Conservation (phyloP, 2,888 invertebrate species). For the Phaonia tiefii region DNA sequence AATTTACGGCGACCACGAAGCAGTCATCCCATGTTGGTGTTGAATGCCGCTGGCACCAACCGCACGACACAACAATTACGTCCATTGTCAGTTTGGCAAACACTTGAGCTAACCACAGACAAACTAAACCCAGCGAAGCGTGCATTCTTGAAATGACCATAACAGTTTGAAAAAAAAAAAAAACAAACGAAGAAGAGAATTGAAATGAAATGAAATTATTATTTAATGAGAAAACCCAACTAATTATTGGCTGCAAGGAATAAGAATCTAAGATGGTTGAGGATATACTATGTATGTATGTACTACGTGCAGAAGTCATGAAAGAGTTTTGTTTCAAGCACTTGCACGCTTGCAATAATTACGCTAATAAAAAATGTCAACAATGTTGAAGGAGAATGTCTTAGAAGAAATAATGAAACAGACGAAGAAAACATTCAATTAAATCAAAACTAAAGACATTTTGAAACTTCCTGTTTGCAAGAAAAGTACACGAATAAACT, state of each 20-base stretch:
- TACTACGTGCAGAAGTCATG: background rate
- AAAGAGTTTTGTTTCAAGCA: constrained; percentile 16
- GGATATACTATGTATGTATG: no score
- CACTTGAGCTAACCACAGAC: constrained; percentile 23
- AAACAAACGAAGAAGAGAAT: background rate
- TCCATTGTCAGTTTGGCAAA: constrained; percentile 53
- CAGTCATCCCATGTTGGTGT: no score
- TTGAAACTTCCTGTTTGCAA: constrained; percentile 26
- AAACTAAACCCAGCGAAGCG: background rate
- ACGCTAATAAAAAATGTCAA: constrained; percentile 34
- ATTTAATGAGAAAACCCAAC: constrained; percentile 36
- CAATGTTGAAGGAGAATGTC: constrained; percentile 18
- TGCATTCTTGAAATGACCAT: constrained; percentile 15
- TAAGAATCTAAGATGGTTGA: constrained; percentile 21
- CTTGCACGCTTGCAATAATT: background rate
- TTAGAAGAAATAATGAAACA: constrained; percentile 13
- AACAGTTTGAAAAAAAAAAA: constrained; percentile 8
- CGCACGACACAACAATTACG: constrained; percentile 38
- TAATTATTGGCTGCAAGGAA: background rate
- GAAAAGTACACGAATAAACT: constrained; percentile 18
- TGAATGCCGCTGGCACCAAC: no score
- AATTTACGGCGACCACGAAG: background rate
- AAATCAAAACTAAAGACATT: constrained; percentile 36
- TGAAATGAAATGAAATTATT: constrained; percentile 41
- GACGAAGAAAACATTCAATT: constrained; percentile 28